phyloP scores from a whole-genome alignment of 2,888 invertebrate genomes.

The Drosophila prostipennis region DNA sequence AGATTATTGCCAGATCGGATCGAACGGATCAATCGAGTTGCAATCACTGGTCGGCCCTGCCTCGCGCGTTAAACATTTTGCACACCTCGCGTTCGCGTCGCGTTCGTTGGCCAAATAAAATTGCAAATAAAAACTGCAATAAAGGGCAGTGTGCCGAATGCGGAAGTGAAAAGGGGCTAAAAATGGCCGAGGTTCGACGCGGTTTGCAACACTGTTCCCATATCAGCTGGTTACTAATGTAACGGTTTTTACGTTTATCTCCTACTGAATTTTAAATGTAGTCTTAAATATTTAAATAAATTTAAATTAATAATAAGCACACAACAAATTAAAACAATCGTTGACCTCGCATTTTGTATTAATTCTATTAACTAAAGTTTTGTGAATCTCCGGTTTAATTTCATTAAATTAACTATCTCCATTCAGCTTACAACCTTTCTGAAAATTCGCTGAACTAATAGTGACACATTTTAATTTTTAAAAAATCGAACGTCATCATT shows the following conservation, averaged over 20 bases:
- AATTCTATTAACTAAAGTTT: no score
- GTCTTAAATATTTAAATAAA: neutral
- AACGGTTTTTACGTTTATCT: no score
- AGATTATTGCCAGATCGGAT: constrained; percentile 11
- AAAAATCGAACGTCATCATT: no score
- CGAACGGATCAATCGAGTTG: constrained; percentile 9
- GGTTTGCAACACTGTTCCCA: neutral
- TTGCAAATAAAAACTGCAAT: constrained; percentile 43
- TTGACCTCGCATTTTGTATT: no score
- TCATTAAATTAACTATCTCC: no score
- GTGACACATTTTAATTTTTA: no score
- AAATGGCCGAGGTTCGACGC: neutral
- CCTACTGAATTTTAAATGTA: no score
- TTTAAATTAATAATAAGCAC: neutral
- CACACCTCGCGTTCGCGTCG: constrained; percentile 51
- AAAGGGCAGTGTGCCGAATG: constrained; percentile 44
- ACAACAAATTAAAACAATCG: no score
- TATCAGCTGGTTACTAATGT: neutral
- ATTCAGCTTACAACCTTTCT: no score
- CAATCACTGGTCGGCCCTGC: constrained; percentile 21
- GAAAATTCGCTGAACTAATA: no score
- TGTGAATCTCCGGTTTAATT: no score
- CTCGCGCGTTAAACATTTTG: constrained; percentile 50
- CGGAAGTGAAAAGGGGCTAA: constrained; percentile 54
- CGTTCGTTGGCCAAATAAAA: constrained; percentile 69